These are phyloP conservation scores for Malurus melanocephalus DNA, from an alignment of 2,113 vertebrate species.

Conservation along the genomic window DNA sequence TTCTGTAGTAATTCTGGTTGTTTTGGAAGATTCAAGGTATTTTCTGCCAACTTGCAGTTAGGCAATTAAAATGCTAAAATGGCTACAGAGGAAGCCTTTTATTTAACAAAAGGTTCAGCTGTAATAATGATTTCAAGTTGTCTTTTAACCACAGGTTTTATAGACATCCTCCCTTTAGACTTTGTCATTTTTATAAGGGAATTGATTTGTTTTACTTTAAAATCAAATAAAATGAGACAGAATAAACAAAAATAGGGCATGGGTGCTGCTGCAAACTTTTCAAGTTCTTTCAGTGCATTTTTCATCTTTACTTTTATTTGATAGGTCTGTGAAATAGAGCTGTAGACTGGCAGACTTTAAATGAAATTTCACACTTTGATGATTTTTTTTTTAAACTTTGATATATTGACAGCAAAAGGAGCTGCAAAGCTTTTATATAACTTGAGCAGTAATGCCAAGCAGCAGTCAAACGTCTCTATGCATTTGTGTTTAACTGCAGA, in stretches of 20 bases:
- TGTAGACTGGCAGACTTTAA: constrained; percentile 83
- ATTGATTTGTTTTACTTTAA: constrained; percentile 74
- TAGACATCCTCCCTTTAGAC: constrained; percentile 21
- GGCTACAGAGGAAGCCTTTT: constrained; percentile 50
- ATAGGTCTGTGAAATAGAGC: constrained; percentile 81
- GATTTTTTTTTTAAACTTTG: constrained; percentile 90
- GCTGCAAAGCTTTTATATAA: constrained; percentile 86
- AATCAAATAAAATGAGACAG: constrained; percentile 72
- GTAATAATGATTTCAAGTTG: constrained; percentile 64
- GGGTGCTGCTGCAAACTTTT: constrained; percentile 70
- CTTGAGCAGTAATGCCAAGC: constrained; percentile 84
- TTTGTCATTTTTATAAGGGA: constrained; percentile 61
- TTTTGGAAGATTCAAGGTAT: constrained; percentile 68
- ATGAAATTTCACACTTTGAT: constrained; percentile 95
- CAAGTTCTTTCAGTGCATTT: constrained; percentile 73
- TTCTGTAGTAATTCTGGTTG: constrained; percentile 60
- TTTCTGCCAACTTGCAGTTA: constrained; percentile 67
- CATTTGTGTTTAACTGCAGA: constrained; percentile 95
- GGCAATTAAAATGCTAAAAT: constrained; percentile 69
- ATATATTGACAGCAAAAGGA: constrained; percentile 96
- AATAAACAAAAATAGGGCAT: constrained; percentile 73
- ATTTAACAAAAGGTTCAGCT: constrained; percentile 35
- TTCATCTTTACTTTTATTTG: constrained; percentile 82
- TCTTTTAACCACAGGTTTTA: constrained; percentile 55
- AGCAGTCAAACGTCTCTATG: constrained; percentile 90